These are phyloP conservation scores for Tyria jacobaeae DNA, from an alignment of 2,888 invertebrate species.

Conservation along the genomic window DNA sequence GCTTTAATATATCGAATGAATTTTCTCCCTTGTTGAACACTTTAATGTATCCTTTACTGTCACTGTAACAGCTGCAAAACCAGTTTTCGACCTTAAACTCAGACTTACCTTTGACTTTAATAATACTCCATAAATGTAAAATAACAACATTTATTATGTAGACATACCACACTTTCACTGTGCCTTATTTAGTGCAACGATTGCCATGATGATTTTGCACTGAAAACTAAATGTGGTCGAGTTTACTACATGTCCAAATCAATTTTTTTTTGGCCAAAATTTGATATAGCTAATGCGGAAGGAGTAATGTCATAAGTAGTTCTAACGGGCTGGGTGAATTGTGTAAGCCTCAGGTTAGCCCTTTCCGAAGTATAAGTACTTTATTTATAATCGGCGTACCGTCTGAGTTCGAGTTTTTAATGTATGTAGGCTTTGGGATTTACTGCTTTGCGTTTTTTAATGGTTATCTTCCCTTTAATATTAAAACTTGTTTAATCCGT, in stretches of 20 bases:
- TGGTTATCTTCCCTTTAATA: too few species aligned
- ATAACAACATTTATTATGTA: slow-evolving; percentile 33
- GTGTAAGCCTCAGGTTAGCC: too few species aligned
- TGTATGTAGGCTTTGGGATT: neutral
- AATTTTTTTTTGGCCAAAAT: neutral
- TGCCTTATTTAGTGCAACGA: slow-evolving; percentile 17
- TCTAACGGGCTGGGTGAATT: neutral
- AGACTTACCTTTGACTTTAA: slow-evolving; percentile 56
- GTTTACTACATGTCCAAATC: neutral
- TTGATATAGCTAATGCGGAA: neutral
- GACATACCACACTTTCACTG: slow-evolving; percentile 42
- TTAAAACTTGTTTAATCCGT: neutral
- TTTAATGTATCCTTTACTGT: slow-evolving; percentile 44
- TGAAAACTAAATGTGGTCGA: neutral
- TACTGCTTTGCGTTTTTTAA: too few species aligned
- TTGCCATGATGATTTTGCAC: neutral
- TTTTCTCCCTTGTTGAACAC: slow-evolving; percentile 52
- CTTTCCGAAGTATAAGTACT: neutral
- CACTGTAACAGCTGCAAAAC: slow-evolving; percentile 54
- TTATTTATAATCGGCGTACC: neutral
- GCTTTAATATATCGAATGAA: slow-evolving; percentile 63
- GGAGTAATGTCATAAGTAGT: neutral
- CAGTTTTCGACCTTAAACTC: slow-evolving; percentile 65
- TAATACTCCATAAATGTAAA: slow-evolving; percentile 34
- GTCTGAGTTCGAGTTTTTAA: neutral